Conservation (phyloP, 2,888 invertebrate species). For the Masnerella sp. region DNA sequence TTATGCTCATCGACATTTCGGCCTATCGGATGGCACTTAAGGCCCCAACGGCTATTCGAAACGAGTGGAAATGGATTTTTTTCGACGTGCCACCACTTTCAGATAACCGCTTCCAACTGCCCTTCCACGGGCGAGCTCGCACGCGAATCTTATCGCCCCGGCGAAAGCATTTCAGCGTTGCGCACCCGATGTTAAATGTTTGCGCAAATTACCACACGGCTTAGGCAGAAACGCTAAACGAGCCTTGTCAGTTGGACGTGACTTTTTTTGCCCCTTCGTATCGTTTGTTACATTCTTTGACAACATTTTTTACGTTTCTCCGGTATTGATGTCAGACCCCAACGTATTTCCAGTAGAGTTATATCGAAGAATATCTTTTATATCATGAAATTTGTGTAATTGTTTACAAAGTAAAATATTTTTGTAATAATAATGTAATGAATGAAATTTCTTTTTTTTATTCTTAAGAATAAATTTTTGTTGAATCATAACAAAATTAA, state of each 20-base stretch:
- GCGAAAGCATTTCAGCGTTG: slow-evolving; percentile 52
- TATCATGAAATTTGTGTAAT: too few relatives aligned
- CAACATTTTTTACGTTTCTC: too few relatives aligned
- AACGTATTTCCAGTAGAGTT: too few relatives aligned
- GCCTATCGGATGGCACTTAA: slow-evolving; percentile 59
- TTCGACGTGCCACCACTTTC: slow-evolving; percentile 61
- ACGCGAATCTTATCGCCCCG: slow-evolving; percentile 45
- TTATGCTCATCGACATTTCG: slow-evolving; percentile 49
- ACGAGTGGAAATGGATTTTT: slow-evolving; percentile 48
- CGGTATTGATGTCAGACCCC: too few relatives aligned
- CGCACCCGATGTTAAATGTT: slow-evolving; percentile 40
- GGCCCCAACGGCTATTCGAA: slow-evolving; percentile 53
- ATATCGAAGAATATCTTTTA: too few relatives aligned
- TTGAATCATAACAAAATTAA: too few relatives aligned
- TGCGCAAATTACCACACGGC: slow-evolving; percentile 17
- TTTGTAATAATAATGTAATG: too few relatives aligned
- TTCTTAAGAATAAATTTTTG: too few relatives aligned
- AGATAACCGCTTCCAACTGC: slow-evolving; percentile 61
- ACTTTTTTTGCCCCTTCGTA: too few relatives aligned
- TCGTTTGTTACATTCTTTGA: too few relatives aligned
- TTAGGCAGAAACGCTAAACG: slow-evolving; percentile 23
- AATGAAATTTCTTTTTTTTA: too few relatives aligned
- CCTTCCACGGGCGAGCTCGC: slow-evolving; percentile 40
- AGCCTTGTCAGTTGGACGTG: neutral
- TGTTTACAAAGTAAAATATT: too few relatives aligned